Evolutionary conservation across 2,888 invertebrate species (phyloP).

Genomic region (Eupithecia abbreviata): DNA sequence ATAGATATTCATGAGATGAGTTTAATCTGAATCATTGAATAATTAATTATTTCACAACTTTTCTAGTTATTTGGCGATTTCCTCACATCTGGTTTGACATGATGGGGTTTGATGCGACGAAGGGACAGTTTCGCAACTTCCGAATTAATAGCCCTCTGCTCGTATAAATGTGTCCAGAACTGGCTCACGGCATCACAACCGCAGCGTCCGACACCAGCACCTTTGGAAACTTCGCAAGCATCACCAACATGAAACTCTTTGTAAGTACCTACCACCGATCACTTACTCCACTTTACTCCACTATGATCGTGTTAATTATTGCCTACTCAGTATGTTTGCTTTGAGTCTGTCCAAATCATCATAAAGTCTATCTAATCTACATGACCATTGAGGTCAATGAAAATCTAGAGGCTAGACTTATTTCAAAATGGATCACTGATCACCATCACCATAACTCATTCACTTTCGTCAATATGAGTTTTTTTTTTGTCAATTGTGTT

Average conservation of each 20-base stretch:
- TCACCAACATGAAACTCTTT: constrained; percentile 60
- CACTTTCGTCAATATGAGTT: background rate
- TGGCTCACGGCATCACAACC: constrained; percentile 45
- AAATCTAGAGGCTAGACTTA: background rate
- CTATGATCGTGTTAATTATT: background rate
- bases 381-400: background rate
- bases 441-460: background rate
- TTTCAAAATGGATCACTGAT: background rate
- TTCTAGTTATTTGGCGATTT: constrained; percentile 32
- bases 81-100: constrained; percentile 38
- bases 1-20: constrained; percentile 19
- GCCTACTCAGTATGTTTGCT: background rate
- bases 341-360: background rate
- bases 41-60: constrained; percentile 38
- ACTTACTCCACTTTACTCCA: background rate
- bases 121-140: constrained; percentile 51
- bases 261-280: constrained; percentile 56
- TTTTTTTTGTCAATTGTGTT: background rate
- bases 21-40: constrained; percentile 36
- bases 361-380: background rate
- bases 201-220: constrained; percentile 19
- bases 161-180: constrained; percentile 55
- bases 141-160: constrained; percentile 46
- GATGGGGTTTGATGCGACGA: constrained; percentile 34
- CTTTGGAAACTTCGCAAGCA: background rate